Evolutionary conservation across 2,888 invertebrate species (phyloP).

Genomic region (Drosophila algonquin): DNA sequence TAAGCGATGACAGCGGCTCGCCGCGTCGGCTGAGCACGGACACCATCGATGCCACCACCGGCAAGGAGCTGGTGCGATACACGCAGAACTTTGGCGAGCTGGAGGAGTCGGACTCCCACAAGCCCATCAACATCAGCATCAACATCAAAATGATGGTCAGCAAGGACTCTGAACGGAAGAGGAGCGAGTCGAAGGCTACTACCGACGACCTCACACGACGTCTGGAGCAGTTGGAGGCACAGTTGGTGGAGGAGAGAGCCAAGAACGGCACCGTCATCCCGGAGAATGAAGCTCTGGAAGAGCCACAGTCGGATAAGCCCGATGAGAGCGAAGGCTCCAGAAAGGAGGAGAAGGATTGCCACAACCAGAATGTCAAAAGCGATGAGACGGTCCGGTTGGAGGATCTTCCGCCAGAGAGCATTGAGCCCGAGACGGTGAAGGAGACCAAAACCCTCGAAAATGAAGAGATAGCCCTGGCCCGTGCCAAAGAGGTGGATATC

Average conservation of each 20-base stretch:
- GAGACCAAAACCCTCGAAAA: constrained; percentile 68
- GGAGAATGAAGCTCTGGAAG: constrained; percentile 24
- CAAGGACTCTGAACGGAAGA: constrained; percentile 60
- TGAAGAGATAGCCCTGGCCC: constrained; percentile 55
- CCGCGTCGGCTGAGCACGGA: constrained; percentile 56
- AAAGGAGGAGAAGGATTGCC: constrained; percentile 61
- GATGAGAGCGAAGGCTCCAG: constrained; percentile 41
- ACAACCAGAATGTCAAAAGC: constrained; percentile 55
- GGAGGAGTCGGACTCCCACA: constrained; percentile 67
- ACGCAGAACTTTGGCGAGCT: constrained; percentile 72
- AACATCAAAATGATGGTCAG: constrained; percentile 81
- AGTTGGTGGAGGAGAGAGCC: constrained; percentile 57
- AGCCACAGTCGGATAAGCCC: not conserved
- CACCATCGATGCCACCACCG: constrained; percentile 66
- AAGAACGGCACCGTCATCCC: constrained; percentile 34
- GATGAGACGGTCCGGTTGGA: constrained; percentile 51
- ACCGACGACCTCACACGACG: constrained; percentile 72
- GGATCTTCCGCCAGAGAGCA: not conserved
- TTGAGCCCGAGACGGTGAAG: constrained; percentile 61
- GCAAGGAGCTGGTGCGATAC: constrained; percentile 80
- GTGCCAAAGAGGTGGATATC: constrained; percentile 36
- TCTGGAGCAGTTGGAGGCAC: constrained; percentile 74
- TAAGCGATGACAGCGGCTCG: constrained; percentile 40
- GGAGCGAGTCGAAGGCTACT: constrained; percentile 38
- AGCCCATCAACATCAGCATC: constrained; percentile 81